These are phyloP conservation scores for Aldabrachelys gigantea DNA, from an alignment of 2,113 vertebrate species.

Conservation along the genomic window DNA sequence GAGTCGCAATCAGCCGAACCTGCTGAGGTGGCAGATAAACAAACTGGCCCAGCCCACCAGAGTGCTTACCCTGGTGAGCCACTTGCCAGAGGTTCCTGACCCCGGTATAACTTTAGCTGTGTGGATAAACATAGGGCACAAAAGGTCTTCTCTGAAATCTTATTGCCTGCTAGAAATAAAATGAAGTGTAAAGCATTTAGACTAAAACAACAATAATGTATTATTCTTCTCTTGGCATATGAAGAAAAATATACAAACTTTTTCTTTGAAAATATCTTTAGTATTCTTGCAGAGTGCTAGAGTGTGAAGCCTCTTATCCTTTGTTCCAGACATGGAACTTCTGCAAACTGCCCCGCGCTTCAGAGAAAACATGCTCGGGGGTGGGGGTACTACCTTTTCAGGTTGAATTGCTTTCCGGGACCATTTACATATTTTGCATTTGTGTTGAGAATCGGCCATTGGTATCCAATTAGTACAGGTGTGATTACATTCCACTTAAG, in stretches of 20 bases:
- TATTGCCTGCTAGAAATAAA: neutral
- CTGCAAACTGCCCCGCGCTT: neutral
- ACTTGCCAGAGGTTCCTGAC: too few relatives aligned
- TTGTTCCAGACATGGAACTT: neutral
- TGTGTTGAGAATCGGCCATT: neutral
- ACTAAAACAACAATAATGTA: neutral
- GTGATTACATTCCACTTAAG: neutral
- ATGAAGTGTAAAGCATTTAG: neutral
- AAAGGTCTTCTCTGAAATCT: neutral
- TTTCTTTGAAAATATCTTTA: neutral
- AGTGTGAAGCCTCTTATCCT: neutral
- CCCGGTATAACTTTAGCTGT: neutral
- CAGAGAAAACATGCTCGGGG: neutral
- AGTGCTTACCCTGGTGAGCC: too few relatives aligned
- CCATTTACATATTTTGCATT: neutral
- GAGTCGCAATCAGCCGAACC: too few relatives aligned
- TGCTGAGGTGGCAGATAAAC: too few relatives aligned
- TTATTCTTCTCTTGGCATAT: accelerated
- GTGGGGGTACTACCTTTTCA: neutral
- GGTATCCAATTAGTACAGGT: neutral
- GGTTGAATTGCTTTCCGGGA: neutral
- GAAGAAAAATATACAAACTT: neutral
- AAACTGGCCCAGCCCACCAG: too few relatives aligned
- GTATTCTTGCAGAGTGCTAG: neutral
- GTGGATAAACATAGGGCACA: neutral